Base-by-base conservation (phyloP, 2,113 vertebrate genomes). In the Podarcis raffonei region DNA sequence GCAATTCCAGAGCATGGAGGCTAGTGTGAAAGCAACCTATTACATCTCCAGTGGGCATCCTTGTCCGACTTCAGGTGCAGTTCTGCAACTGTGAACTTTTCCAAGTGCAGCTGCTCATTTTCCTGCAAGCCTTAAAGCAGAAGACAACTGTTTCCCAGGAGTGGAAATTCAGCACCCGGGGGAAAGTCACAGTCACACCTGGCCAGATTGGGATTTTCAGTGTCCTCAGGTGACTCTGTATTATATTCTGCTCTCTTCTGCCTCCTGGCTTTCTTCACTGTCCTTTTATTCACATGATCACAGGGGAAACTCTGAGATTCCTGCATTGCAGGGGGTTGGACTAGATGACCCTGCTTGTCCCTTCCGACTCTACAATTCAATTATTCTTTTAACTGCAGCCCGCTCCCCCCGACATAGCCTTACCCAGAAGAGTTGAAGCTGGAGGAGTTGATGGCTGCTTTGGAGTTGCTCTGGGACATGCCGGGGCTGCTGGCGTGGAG, bases 361-460 rank as follows among this genome's bases (percentile, higher is more conserved):
- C 48, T 53, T 53, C 48, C 9, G 11, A 53, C 48, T 53, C 48
- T 53, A 53, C 48, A 53, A 53, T 53, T 53, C 48, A 53, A 0
- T 53, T 53, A 53, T 53, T 53, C 48, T 53, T 53, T 53, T 11
- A 23, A 48, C 25, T 2, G 42, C 27, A 23, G 3, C 68, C 35
- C 12, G 11, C 13, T 20, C 3, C 0, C 53, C 37, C 22, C 53
- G 48, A 2, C 0, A 0, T 42, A 27, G 3, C 42, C 95, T 97
- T 95, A 98, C 97, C 97, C 97, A 90, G 97, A 96, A 93, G 97
- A 96, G 94, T 97, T 97, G 95, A 97, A 97, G 87, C 95, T 89
- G 39, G 97, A 95, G 0, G 96, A 93, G 87, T 96, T 97, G 94
- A 97, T 92, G 30, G 96, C 91, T 42, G 93, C 94, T 95, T 98